Percentiles rank a stretch among this genome's conserved stretches.
Evolutionary conservation across 1,140 invertebrate genomes (phyloP).

Genomic region (Coenobita brevimanus): DNA sequence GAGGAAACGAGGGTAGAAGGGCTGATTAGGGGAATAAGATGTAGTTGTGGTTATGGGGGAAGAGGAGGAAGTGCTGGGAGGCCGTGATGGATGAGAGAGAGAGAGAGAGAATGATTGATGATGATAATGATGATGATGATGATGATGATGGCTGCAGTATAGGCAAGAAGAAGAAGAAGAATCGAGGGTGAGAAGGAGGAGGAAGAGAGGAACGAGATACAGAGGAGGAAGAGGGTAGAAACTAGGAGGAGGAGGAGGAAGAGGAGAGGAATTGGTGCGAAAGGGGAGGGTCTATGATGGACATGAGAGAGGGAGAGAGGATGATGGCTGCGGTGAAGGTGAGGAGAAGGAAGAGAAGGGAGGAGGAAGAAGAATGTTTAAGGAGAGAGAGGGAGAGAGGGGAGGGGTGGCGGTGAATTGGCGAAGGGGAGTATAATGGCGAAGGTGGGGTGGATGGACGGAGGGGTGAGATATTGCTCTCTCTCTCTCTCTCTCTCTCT

Average conservation of each 20-base stretch:
- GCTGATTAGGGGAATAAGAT: not conserved
- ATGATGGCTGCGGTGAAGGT: no score
- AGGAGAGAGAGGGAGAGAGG: not conserved
- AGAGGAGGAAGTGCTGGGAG: no score
- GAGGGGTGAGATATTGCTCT: not conserved
- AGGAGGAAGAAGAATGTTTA: not conserved
- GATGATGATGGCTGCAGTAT: not conserved
- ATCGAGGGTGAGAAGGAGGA: not conserved
- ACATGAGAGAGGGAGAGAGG: no score
- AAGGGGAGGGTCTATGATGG: no score
- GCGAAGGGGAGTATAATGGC: not conserved
- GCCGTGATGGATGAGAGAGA: no score
- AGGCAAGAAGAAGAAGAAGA: not conserved
- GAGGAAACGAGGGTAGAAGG: not conserved
- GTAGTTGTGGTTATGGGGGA: not conserved
- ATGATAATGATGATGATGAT: no score
- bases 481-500: conserved; percentile 11
- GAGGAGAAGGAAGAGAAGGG: not conserved
- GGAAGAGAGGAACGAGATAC: no score
- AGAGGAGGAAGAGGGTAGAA: no score
- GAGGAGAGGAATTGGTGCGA: no score
- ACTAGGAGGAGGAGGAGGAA: no score
- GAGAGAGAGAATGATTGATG: no score
- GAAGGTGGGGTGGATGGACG: not conserved
- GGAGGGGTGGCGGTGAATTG: not conserved